phyloP scores from a whole-genome alignment of 1,140 invertebrate genomes.

The Sycophila sp. region DNA sequence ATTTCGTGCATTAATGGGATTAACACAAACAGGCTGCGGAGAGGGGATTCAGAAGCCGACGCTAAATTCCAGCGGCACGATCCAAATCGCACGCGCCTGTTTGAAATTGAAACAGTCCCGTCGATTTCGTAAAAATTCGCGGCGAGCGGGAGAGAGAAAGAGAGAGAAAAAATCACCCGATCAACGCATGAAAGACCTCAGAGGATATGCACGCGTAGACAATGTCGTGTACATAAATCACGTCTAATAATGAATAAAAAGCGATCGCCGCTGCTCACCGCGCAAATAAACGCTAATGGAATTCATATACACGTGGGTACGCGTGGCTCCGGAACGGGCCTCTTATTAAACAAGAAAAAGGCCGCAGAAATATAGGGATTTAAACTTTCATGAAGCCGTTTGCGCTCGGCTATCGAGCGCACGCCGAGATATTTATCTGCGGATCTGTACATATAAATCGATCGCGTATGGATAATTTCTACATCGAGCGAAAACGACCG shows the following conservation, averaged over 20 bases:
- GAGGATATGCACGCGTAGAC: conserved; percentile 2
- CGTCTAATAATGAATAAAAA: conserved; percentile 35
- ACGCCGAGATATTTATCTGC: neutral
- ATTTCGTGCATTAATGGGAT: conserved; percentile 15
- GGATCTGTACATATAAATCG: neutral
- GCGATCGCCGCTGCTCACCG: neutral
- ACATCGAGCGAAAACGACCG: neutral
- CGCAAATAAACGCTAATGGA: conserved; percentile 23
- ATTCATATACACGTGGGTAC: conserved; percentile 6
- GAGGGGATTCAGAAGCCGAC: no score
- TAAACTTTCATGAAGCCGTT: conserved; percentile 20
- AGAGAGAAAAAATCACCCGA: neutral
- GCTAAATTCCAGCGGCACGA: no score
- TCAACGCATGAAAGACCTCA: neutral
- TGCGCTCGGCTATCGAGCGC: neutral
- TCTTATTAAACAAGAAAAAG: conserved; percentile 24
- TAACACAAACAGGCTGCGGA: no score
- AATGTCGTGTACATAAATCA: conserved; percentile 38
- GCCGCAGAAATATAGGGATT: conserved; percentile 24
- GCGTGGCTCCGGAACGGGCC: neutral
- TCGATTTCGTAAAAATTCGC: conserved; percentile 14
- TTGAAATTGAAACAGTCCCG: conserved; percentile 13
- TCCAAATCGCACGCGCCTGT: no score
- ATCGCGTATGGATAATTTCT: neutral
- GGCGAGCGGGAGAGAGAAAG: neutral